Evolutionary conservation across 2,888 invertebrate genomes (phyloP), one percentile per base, ranked within the genome.

Genomic region (Leptopilina drosophilae): DNA sequence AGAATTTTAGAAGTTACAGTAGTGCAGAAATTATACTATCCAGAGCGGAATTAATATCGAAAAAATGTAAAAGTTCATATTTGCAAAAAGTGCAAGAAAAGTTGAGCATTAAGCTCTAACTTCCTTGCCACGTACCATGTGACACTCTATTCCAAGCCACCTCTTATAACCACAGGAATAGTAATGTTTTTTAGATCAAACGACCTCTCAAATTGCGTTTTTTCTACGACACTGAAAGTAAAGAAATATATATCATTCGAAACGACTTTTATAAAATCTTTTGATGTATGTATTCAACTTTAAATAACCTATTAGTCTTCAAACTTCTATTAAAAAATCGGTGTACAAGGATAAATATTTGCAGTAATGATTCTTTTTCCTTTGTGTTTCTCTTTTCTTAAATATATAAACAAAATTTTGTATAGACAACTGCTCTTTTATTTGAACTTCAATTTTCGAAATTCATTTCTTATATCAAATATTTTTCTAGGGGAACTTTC

Each of bases 21-120:
- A 62, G 20, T 62, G 62, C 62, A 62, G 62, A 62, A 62, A 62
- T 62, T 62, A 62, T 62, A 62, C 62, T 62, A 62, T 15, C 59
- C 59, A 59, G 20, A 0, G 62, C 62, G 8, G 62, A 62, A 62
- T 62, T 62, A 62, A 62, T 62, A 62, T 62, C 20, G 62, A 62
- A 62, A 62, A 62, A 62, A 62, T 62, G 62, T 62, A 62, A 62
- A 62, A 62, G 20, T 62, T 62, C 62, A 62, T 62, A 62, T 62
- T 62, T 62, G 62, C 62, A 62, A 62, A 49, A 62, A 62, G 20
- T 62, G 62, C 62, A 62, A 20, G 62, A 20, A 62, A 62, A 62
- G 62, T 62, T 62, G 62, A 20, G 20, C 62, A 62, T 62, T 62
- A 20, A 62, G 62, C 20, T 62, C 62, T 62, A 62, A 62, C 62